phyloP scores from a whole-genome alignment of 2,113 vertebrate genomes.

The Rhinolophus ferrumequinum region DNA sequence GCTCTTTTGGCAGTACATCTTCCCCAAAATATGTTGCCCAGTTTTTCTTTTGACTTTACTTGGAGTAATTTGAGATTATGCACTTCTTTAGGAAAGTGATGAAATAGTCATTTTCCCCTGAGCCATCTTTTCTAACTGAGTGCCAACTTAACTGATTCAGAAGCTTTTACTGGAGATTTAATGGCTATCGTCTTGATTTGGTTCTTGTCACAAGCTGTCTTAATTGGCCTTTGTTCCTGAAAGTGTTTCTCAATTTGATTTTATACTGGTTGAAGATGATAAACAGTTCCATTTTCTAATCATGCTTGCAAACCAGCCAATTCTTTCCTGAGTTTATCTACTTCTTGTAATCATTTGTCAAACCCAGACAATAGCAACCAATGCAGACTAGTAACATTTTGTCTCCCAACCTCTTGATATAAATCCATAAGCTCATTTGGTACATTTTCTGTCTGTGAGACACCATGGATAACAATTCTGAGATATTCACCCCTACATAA shows the following conservation, averaged over 20 bases:
- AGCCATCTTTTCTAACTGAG: constrained; percentile 2
- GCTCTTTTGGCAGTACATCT: neutral
- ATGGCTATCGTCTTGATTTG: neutral
- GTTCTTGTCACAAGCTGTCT: neutral
- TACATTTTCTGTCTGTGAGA: neutral
- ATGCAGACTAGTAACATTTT: neutral
- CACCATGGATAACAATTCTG: neutral
- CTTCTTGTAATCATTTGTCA: neutral
- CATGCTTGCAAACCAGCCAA: neutral
- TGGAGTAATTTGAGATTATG: neutral
- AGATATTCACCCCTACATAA: neutral
- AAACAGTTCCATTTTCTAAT: neutral
- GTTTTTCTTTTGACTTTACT: neutral
- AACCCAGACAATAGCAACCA: neutral
- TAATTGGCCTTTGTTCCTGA: neutral
- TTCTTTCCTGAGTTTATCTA: neutral
- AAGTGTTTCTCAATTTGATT: neutral
- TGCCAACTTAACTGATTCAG: neutral
- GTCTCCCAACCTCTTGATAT: neutral
- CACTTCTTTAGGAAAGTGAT: neutral
- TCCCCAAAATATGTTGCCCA: neutral
- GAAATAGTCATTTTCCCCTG: neutral
- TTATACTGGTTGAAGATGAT: neutral
- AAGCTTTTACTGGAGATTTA: neutral
- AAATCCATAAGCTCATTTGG: neutral